These are phyloP conservation scores for Pimephales promelas DNA, from an alignment of 2,113 vertebrate species.

Conservation along the genomic window DNA sequence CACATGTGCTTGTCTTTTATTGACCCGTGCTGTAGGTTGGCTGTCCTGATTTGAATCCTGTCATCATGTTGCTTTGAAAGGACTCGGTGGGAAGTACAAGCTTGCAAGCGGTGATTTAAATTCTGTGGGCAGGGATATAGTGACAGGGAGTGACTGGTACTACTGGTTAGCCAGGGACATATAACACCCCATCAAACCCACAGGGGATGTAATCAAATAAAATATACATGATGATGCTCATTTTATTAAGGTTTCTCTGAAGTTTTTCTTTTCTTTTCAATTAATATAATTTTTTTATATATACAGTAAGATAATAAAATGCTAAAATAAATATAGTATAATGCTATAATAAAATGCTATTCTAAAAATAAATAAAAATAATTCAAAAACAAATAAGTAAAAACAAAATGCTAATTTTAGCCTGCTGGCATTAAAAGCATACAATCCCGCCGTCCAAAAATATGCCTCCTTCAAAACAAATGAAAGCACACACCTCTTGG, in stretches of 20 bases:
- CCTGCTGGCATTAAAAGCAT: too few species aligned
- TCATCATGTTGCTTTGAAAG: background rate
- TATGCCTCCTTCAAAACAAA: too few species aligned
- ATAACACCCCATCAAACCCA: background rate
- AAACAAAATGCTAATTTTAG: background rate
- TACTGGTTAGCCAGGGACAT: background rate
- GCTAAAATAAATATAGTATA: background rate
- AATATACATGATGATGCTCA: background rate
- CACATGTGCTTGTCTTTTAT: slow-evolving; percentile 34
- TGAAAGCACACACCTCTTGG: too few species aligned
- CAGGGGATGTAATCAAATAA: background rate
- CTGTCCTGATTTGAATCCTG: background rate
- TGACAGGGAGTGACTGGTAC: background rate
- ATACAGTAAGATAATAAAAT: too few species aligned
- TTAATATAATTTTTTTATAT: too few species aligned
- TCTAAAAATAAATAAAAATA: background rate
- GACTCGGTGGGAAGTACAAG: background rate
- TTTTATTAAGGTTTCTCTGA: background rate
- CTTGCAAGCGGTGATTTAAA: background rate
- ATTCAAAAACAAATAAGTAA: background rate
- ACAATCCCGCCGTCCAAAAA: too few species aligned
- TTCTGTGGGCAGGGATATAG: background rate
- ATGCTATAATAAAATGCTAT: background rate
- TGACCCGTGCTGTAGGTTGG: background rate
- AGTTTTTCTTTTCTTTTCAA: too few species aligned